These are phyloP conservation scores for Drosophila mayaguana DNA, from an alignment of 2,888 invertebrate genomes.

Conservation along the genomic window DNA sequence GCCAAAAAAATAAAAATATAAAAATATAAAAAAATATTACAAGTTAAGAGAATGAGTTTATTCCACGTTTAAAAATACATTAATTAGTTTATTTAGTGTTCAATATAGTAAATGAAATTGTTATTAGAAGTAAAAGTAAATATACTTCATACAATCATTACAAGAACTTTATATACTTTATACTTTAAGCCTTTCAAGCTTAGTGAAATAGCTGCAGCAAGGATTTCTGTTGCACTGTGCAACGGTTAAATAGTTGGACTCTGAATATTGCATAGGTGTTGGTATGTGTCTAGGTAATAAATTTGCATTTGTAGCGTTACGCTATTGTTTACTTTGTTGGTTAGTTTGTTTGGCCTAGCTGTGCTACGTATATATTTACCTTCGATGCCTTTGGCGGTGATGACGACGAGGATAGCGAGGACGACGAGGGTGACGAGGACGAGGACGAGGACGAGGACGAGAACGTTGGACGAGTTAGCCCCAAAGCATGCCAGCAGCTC, in stretches of 20 bases:
- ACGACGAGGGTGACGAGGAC: conserved; percentile 1
- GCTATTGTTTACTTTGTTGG: conserved; percentile 79
- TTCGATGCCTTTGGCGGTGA: conserved; percentile 67
- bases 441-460: conserved; percentile 12
- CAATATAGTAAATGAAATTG: not conserved
- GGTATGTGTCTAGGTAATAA: conserved; percentile 55
- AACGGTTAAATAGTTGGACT: conserved; percentile 66
- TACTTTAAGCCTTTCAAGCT: too few species aligned
- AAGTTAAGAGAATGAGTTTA: too few species aligned
- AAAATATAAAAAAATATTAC: too few species aligned
- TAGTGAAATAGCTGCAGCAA: too few species aligned
- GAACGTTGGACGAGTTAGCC: conserved; percentile 53
- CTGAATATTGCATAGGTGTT: conserved; percentile 2
- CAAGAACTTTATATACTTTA: too few species aligned
- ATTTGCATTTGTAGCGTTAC: conserved; percentile 78
- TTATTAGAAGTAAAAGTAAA: not conserved
- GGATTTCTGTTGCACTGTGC: conserved; percentile 19
- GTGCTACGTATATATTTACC: conserved; percentile 66
- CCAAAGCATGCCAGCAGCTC: conserved; percentile 66
- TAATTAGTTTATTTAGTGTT: not conserved
- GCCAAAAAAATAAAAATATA: not conserved
- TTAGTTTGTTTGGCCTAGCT: conserved; percentile 68
- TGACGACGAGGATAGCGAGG: conserved; percentile 17
- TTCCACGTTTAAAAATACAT: too few species aligned
- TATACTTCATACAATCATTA: too few species aligned